Conservation (phyloP, 2,113 vertebrate species). For the Nycticebus coucang region DNA sequence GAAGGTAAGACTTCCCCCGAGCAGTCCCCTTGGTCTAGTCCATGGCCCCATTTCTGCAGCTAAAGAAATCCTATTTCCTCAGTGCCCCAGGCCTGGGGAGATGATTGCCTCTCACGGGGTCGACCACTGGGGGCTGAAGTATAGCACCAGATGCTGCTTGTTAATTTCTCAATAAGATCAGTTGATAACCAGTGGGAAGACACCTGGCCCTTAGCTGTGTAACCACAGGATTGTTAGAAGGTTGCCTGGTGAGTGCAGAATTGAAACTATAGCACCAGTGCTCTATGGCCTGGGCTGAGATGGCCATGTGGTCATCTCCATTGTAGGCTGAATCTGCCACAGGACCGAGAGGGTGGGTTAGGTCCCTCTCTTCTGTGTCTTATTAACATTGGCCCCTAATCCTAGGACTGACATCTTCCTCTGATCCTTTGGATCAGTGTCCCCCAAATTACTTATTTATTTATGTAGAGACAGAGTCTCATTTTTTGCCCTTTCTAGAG, state of each 20-base stretch:
- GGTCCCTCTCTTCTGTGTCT: background rate
- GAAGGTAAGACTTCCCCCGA: too few species aligned
- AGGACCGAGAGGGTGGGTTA: too few species aligned
- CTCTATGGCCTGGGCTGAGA: background rate
- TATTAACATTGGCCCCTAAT: too few species aligned
- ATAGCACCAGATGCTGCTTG: background rate
- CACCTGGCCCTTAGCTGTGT: background rate
- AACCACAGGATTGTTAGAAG: fast-evolving
- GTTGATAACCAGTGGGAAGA: fast-evolving
- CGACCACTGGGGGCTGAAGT: background rate
- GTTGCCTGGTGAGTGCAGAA: too few species aligned
- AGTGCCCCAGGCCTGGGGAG: background rate
- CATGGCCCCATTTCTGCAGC: background rate
- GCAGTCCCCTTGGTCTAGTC: fast-evolving
- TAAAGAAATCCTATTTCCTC: background rate
- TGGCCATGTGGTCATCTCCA: background rate
- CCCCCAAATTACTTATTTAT: too few species aligned
- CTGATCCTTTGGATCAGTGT: background rate
- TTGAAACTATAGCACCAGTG: fast-evolving
- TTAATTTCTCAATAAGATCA: background rate
- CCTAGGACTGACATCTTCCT: background rate
- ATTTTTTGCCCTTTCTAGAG: too few species aligned
- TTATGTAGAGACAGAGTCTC: too few species aligned
- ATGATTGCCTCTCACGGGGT: too few species aligned
- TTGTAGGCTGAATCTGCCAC: fast-evolving